A percentile compares a stretch with the other conserved stretches of the same genome.
Conservation (phyloP, 2,113 vertebrate species). For the Phycodurus eques region DNA sequence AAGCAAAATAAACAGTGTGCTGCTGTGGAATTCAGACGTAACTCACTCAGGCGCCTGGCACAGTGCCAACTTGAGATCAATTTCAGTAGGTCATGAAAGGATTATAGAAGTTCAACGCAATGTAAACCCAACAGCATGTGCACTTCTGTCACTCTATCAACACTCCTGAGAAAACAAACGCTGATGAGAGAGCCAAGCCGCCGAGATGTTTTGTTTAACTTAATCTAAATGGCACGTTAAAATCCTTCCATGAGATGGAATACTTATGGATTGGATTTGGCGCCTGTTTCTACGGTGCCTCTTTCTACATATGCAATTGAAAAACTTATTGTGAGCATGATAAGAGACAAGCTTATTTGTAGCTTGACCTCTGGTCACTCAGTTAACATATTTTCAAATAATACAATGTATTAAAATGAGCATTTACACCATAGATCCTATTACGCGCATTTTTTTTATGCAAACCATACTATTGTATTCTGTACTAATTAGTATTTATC, state of each 20-base stretch:
- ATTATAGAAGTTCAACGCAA: conserved; percentile 9
- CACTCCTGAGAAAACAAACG: conserved; percentile 25
- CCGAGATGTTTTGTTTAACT: conserved; percentile 14
- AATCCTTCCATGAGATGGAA: conserved; percentile 27
- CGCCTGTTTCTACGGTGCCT: conserved; percentile 2
- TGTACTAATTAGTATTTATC: too few species aligned
- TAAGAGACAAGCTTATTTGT: not conserved
- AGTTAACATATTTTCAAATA: too few species aligned
- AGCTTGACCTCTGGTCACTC: too few species aligned
- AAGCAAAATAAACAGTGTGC: conserved; percentile 18
- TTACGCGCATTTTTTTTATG: too few species aligned
- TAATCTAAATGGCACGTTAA: conserved; percentile 25
- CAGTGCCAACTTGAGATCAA: conserved; percentile 18
- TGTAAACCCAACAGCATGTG: conserved; percentile 4
- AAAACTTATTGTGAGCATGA: conserved; percentile 6
- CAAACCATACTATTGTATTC: too few species aligned
- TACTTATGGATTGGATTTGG: conserved; percentile 15
- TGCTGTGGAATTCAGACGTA: conserved; percentile 24
- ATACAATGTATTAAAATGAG: too few species aligned
- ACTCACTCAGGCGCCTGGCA: conserved; percentile 17
- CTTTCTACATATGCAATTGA: conserved; percentile 1
- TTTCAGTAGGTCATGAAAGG: conserved; percentile 19
- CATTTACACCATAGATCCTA: too few species aligned
- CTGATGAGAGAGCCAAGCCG: conserved; percentile 13
- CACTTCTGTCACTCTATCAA: conserved; percentile 5